A percentile compares a stretch with the other conserved stretches of the same genome.
Evolutionary conservation across 2,797 vertebrate species (phyloP).

Genomic region (Alosa sapidissima): DNA sequence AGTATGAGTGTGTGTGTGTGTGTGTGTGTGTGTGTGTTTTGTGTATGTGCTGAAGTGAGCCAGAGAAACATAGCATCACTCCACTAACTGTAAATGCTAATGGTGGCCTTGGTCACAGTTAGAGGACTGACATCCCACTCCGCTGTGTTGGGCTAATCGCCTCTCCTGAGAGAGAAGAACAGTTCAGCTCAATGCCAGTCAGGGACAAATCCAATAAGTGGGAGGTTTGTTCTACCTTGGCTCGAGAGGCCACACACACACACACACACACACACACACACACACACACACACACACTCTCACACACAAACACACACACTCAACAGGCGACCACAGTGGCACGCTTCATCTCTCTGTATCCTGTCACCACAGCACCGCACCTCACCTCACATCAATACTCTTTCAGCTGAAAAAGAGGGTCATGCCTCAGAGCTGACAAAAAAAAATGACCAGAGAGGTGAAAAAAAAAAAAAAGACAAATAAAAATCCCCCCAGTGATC

Average conservation of each 20-base stretch:
- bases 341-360: constrained; percentile 46
- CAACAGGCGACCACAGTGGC: not conserved
- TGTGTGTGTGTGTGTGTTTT: not conserved
- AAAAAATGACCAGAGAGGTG: not conserved
- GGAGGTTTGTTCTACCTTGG: constrained; percentile 37
- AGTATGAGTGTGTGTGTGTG: constrained; percentile 4
- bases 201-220: not conserved
- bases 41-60: not conserved
- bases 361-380: constrained; percentile 33
- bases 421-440: not conserved
- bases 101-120: not conserved
- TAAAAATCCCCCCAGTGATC: constrained; percentile 32
- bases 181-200: not conserved
- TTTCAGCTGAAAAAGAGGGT: constrained; percentile 37
- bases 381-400: constrained; percentile 56
- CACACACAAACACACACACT: constrained; percentile 30
- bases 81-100: not conserved
- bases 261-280: constrained; percentile 33
- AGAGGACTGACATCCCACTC: not conserved
- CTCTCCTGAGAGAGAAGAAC: not conserved
- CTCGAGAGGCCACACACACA: constrained; percentile 38
- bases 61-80: not conserved
- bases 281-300: constrained; percentile 30
- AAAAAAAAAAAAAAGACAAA: constrained; percentile 49
- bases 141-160: not conserved